phyloP scores from a whole-genome alignment of 2,888 invertebrate species.

The Apamea crenata region DNA sequence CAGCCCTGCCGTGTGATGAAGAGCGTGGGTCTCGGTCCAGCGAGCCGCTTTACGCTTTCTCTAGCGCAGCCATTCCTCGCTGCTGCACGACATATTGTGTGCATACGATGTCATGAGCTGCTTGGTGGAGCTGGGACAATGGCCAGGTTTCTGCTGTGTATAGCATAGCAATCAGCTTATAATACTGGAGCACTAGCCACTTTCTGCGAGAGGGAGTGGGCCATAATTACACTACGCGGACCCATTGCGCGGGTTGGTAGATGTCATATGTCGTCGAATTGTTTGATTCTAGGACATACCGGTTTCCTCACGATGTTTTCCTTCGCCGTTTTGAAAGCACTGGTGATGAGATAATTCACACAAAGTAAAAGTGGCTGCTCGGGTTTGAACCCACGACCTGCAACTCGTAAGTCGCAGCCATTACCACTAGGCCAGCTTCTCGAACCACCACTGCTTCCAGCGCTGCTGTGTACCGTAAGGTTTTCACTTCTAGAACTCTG shows the following conservation, averaged over 20 bases:
- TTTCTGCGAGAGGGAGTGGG: not conserved
- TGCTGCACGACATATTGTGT: conserved; percentile 69
- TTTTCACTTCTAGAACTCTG: too few species aligned
- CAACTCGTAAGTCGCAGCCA: not conserved
- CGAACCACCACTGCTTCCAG: not conserved
- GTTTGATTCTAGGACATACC: too few species aligned
- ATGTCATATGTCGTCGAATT: not conserved
- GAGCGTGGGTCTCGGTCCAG: conserved; percentile 80
- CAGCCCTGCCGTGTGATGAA: conserved; percentile 70
- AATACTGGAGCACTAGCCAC: not conserved
- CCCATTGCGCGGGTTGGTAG: too few species aligned
- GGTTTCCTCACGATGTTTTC: not conserved
- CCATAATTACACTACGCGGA: not conserved
- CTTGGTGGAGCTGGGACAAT: conserved; percentile 32
- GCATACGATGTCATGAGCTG: conserved; percentile 59
- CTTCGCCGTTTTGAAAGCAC: not conserved
- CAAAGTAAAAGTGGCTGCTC: not conserved
- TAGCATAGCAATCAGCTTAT: not conserved
- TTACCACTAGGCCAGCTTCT: not conserved
- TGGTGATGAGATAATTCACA: not conserved
- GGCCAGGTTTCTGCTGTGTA: conserved; percentile 20
- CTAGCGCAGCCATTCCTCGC: conserved; percentile 76
- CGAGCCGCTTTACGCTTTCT: conserved; percentile 82
- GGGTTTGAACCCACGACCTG: not conserved
- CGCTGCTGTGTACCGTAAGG: not conserved